Conservation (phyloP, 2,888 invertebrate species). For the Napeogenes inachia region DNA sequence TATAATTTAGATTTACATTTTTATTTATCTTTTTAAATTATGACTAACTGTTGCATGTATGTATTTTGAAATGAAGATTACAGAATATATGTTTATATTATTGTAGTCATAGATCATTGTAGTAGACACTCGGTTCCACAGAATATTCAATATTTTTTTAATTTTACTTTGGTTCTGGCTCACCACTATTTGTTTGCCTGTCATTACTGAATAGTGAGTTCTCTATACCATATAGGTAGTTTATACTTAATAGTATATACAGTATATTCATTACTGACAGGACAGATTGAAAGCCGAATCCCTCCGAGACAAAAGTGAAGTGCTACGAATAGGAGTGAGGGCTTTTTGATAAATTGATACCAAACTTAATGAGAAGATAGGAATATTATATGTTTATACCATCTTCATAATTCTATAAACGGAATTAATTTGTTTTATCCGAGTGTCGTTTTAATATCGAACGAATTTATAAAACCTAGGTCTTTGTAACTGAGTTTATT, state of each 20-base stretch:
- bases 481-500: constrained; percentile 20
- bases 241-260: not conserved
- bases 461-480: constrained; percentile 15
- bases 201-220: too few relatives aligned
- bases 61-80: too few relatives aligned
- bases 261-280: not conserved
- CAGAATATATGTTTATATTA: too few relatives aligned
- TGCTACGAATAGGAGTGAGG: constrained; percentile 3
- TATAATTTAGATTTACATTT: too few relatives aligned
- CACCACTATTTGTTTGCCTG: too few relatives aligned
- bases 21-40: too few relatives aligned
- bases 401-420: not conserved
- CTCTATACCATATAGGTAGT: not conserved
- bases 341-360: constrained; percentile 1
- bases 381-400: not conserved
- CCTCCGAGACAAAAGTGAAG: constrained; percentile 7
- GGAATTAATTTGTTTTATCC: not conserved
- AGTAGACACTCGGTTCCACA: too few relatives aligned
- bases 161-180: too few relatives aligned
- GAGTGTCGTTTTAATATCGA: constrained; percentile 21
- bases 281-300: constrained; percentile 2
- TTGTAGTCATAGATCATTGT: too few relatives aligned
- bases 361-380: not conserved
- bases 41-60: too few relatives aligned
- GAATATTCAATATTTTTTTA: too few relatives aligned